Evolutionary conservation across 2,113 vertebrate species (phyloP).

Genomic region (Tetrao urogallus): DNA sequence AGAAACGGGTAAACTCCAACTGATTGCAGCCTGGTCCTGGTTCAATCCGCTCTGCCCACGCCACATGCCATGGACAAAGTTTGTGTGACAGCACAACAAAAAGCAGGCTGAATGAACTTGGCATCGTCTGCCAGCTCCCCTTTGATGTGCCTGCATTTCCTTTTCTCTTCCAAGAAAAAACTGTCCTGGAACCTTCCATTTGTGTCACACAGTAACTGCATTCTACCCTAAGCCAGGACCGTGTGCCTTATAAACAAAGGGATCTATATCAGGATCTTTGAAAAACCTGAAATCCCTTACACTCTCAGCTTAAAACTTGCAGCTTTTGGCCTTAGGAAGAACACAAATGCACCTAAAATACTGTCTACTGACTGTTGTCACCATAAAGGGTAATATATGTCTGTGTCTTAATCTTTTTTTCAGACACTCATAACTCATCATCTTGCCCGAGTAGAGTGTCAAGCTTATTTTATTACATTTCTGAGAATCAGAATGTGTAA

Average conservation of each 20-base stretch:
- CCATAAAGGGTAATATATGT: neutral
- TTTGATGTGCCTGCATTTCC: neutral
- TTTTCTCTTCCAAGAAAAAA: neutral
- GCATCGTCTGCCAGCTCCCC: neutral
- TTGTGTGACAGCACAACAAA: neutral
- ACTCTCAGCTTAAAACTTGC: neutral
- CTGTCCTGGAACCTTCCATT: neutral
- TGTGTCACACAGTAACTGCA: neutral
- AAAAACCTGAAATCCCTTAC: neutral
- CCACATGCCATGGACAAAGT: fast-evolving
- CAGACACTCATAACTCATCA: neutral
- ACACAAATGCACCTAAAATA: neutral
- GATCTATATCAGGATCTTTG: neutral
- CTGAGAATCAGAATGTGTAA: neutral
- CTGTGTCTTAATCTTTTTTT: neutral
- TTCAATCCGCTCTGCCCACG: neutral
- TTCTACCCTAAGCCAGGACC: neutral
- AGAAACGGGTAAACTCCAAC: neutral
- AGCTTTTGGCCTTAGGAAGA: neutral
- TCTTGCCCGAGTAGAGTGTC: neutral
- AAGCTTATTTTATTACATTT: conserved; percentile 22
- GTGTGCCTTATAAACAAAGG: neutral
- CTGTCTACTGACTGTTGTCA: fast-evolving
- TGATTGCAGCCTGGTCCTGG: neutral
- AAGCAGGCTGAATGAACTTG: neutral